phyloP scores from a whole-genome alignment of 2,113 vertebrate genomes.

The Thalassoma bifasciatum region DNA sequence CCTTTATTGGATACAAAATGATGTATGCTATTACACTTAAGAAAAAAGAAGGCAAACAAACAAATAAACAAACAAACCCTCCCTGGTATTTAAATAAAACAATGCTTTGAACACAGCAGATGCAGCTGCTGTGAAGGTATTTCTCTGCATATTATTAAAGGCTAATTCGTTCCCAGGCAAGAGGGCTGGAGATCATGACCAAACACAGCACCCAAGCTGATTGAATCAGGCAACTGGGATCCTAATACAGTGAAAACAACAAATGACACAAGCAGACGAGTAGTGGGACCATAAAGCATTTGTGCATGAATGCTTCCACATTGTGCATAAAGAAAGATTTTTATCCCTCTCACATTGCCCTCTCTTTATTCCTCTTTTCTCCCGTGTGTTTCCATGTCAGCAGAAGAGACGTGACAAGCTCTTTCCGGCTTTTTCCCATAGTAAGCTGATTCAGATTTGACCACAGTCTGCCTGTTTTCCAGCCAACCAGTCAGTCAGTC shows the following conservation, averaged over 20 bases:
- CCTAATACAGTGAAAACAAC: conserved; percentile 39
- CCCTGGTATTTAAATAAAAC: too few species aligned
- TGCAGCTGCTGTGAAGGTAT: too few species aligned
- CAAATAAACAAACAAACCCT: too few species aligned
- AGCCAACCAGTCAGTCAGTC: conserved; percentile 63
- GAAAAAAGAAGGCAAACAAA: too few species aligned
- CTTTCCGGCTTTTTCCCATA: conserved; percentile 70
- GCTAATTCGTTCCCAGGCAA: conserved; percentile 25
- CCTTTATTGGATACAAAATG: too few species aligned
- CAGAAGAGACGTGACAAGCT: conserved; percentile 75
- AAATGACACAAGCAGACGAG: conserved; percentile 46
- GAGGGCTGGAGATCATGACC: conserved; percentile 34
- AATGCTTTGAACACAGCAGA: too few species aligned
- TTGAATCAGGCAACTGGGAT: conserved; percentile 39
- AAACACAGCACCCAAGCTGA: conserved; percentile 36
- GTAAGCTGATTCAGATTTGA: conserved; percentile 65
- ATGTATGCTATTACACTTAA: too few species aligned
- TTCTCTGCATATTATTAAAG: conserved; percentile 29
- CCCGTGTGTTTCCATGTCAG: conserved; percentile 67
- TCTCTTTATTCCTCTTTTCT: conserved; percentile 25
- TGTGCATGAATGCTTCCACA: conserved; percentile 52
- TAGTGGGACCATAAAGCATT: conserved; percentile 26
- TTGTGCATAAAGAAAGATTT: conserved; percentile 36
- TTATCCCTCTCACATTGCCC: conserved; percentile 31
- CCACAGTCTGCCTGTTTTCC: conserved; percentile 62